phyloP scores from a whole-genome alignment of 2,797 vertebrate species.

The Sebastes glaucus region DNA sequence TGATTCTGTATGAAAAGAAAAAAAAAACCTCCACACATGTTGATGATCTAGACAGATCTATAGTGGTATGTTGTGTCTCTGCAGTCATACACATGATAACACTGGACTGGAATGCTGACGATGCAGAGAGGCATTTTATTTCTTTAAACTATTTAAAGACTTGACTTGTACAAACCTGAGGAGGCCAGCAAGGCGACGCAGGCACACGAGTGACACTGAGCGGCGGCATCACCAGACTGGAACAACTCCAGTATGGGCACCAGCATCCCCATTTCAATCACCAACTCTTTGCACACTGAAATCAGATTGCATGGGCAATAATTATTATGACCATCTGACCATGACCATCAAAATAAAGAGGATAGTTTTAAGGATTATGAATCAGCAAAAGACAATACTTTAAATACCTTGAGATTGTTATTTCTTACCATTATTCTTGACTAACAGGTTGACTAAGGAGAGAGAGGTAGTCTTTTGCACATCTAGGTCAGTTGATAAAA shows the following conservation, averaged over 20 bases:
- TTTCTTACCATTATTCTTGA: conserved; percentile 81
- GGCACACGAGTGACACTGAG: conserved; percentile 86
- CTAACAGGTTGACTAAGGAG: conserved; percentile 83
- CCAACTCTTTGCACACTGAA: conserved; percentile 79
- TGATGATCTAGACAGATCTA: not conserved
- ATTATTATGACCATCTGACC: not conserved
- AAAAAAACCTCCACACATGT: not conserved
- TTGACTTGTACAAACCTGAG: conserved; percentile 75
- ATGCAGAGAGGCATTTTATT: not conserved
- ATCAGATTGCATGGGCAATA: not conserved
- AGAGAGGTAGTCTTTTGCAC: conserved; percentile 83
- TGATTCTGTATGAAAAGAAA: conserved; percentile 48
- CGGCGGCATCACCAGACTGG: conserved; percentile 80
- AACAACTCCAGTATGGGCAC: conserved; percentile 85
- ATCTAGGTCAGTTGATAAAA: conserved; percentile 81
- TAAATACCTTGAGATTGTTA: not conserved
- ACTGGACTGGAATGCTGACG: not conserved
- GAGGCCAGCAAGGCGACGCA: conserved; percentile 82
- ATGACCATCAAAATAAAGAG: not conserved
- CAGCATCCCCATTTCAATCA: conserved; percentile 85
- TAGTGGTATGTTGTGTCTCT: not conserved
- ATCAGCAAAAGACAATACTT: not conserved
- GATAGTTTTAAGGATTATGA: not conserved
- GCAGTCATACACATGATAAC: not conserved
- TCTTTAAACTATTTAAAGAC: not conserved